Base-by-base conservation (phyloP, 2,888 invertebrate genomes). In the Agrotis puta region DNA sequence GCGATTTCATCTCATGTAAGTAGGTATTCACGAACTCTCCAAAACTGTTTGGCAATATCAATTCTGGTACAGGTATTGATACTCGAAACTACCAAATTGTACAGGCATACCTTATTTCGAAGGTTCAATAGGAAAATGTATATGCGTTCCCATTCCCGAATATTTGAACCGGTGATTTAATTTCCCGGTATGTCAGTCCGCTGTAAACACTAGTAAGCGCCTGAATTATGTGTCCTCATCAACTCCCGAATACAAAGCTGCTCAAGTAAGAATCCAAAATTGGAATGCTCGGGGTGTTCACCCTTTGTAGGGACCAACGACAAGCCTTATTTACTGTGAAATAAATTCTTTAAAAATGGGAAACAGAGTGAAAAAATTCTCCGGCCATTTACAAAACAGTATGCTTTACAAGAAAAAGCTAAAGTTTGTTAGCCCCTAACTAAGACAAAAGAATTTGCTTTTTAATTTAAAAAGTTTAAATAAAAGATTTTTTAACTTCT, bases 401-500 rank as follows among this genome's bases (percentile, higher is more conserved):
- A 66, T 68, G 77, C 70, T 77, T 81, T 74, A 65, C 54, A 75
- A 81, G 74, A 84, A 85, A 85, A 77, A 70, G 67, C 51, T 73
- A 50, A 88, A 89, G 77, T 88, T 88, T 82, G 69, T 81, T 82
- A 65, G 72, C 74, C 77, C 75, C 61, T n/a, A 77, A 87, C 81
- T 81, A 70, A 64, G 73, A 85, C 82, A 85, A 84, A 82, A 85
- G 85, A 88, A 88, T 85, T 78, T 51, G 64, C 69, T 87, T 87
- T 87, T 87, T 87, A 83, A 88, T 85, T 87, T 84, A 82, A 85
- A 88, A 88, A 87, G 85, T 89, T 87, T 77, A 75, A 70, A 76
- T 62, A 82, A 79, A 85, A 83, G 79, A 81, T 78, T 84, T 83
- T 78, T 57, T 48, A 75, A 69, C 78, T 76, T 84, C 79, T 78